Evolutionary conservation across 2,888 invertebrate species (phyloP).

Genomic region (Plagiodera versicolora): DNA sequence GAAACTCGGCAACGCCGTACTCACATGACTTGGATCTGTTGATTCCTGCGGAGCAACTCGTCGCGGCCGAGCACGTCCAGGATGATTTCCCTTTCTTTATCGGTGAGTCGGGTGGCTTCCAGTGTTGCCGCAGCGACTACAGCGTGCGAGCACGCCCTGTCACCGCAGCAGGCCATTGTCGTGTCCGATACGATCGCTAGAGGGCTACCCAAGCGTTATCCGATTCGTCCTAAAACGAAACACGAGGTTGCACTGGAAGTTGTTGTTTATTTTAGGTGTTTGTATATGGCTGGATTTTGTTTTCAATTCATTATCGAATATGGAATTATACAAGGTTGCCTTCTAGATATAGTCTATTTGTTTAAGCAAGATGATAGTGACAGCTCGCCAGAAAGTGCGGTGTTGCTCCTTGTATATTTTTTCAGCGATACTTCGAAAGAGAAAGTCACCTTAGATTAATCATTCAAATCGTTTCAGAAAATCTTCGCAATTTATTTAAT

Average conservation of each 20-base stretch:
- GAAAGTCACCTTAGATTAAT: no score
- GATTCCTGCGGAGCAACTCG: constrained; percentile 58
- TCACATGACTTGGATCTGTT: constrained; percentile 60
- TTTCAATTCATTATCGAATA: no score
- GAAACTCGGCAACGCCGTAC: constrained; percentile 39
- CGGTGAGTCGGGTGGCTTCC: constrained; percentile 49
- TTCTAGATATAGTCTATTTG: no score
- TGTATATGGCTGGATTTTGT: no score
- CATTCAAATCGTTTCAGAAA: no score
- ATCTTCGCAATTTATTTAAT: no score
- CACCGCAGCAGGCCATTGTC: constrained; percentile 46
- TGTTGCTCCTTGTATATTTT: no score
- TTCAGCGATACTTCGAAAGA: no score
- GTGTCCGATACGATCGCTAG: not conserved
- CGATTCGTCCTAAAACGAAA: not conserved
- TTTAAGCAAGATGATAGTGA: no score
- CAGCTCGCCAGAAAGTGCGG: no score
- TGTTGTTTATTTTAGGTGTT: no score
- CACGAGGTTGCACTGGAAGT: not conserved
- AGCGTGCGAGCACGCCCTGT: constrained; percentile 49
- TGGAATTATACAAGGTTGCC: no score
- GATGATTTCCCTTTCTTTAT: constrained; percentile 58
- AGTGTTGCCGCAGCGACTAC: constrained; percentile 49
- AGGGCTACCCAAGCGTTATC: not conserved
- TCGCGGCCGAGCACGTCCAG: constrained; percentile 60